Conservation (phyloP, 2,888 invertebrate species). For the Xylocampa areola region DNA sequence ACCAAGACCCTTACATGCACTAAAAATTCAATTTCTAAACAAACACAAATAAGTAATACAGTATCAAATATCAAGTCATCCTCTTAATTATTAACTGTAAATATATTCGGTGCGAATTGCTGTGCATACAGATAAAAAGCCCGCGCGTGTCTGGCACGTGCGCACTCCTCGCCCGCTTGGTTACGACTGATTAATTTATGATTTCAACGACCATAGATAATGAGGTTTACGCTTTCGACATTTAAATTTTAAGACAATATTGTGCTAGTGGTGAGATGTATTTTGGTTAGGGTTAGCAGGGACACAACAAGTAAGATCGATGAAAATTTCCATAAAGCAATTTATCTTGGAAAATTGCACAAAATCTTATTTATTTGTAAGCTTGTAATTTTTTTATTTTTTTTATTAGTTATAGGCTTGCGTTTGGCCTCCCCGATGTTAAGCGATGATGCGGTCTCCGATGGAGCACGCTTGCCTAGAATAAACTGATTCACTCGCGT, state of each 20-base stretch:
- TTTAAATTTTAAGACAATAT: conserved; percentile 38
- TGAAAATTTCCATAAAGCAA: not conserved
- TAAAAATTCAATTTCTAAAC: too few relatives aligned
- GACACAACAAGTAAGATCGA: not conserved
- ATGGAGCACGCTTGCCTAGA: too few relatives aligned
- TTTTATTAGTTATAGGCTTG: too few relatives aligned
- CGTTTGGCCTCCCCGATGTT: too few relatives aligned
- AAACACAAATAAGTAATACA: conserved; percentile 1
- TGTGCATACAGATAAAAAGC: conserved; percentile 72
- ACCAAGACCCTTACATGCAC: too few relatives aligned
- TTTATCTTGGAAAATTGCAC: not conserved
- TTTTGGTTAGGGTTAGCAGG: too few relatives aligned
- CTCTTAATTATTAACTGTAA: conserved; percentile 42
- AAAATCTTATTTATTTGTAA: too few relatives aligned
- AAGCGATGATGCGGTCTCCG: too few relatives aligned
- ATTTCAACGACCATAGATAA: conserved; percentile 53
- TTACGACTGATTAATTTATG: conserved; percentile 66
- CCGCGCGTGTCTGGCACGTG: conserved; percentile 71
- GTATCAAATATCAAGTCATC: conserved; percentile 33
- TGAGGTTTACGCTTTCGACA: conserved; percentile 37
- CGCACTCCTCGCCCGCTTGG: conserved; percentile 43
- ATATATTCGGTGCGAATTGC: conserved; percentile 69
- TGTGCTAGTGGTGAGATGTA: conserved; percentile 5
- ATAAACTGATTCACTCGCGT: too few relatives aligned
- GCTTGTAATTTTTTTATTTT: too few relatives aligned